phyloP scores from a whole-genome alignment of 2,113 vertebrate species.

The Cnemophilus loriae region DNA sequence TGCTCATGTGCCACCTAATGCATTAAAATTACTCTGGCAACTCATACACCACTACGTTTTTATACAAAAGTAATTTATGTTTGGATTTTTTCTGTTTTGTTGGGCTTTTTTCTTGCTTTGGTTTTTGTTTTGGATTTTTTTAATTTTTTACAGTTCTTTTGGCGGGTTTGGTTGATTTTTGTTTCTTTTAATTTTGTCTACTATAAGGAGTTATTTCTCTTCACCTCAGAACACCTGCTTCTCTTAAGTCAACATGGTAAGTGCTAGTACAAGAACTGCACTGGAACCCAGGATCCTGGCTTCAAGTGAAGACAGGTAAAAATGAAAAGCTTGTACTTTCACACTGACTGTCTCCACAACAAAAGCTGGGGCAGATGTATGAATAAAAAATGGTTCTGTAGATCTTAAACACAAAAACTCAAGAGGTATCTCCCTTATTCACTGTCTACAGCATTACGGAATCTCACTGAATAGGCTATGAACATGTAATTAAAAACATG shows the following conservation, averaged over 20 bases:
- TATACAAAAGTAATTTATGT: background rate
- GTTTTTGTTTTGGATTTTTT: background rate
- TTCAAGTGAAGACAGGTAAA: background rate
- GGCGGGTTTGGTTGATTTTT: background rate
- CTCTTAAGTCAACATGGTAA: background rate
- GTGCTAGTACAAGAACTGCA: background rate
- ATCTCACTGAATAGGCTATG: background rate
- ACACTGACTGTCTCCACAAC: background rate
- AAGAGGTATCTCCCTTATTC: background rate
- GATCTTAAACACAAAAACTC: background rate
- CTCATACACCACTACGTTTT: background rate
- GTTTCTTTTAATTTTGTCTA: background rate
- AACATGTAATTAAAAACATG: background rate
- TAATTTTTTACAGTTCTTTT: rapidly evolving
- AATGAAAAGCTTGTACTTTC: background rate
- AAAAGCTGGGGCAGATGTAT: background rate
- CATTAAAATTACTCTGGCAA: background rate
- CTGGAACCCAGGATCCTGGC: background rate
- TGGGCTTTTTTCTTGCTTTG: background rate
- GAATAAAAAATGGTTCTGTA: background rate
- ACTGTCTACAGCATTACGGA: background rate
- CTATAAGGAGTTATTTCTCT: background rate
- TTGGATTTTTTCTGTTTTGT: background rate
- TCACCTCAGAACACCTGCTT: background rate
- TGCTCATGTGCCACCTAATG: background rate